Evolutionary conservation across 53 echinoderm and acorn worm species (phyloP).

Genomic region (Mesocentrotus franciscanus): DNA sequence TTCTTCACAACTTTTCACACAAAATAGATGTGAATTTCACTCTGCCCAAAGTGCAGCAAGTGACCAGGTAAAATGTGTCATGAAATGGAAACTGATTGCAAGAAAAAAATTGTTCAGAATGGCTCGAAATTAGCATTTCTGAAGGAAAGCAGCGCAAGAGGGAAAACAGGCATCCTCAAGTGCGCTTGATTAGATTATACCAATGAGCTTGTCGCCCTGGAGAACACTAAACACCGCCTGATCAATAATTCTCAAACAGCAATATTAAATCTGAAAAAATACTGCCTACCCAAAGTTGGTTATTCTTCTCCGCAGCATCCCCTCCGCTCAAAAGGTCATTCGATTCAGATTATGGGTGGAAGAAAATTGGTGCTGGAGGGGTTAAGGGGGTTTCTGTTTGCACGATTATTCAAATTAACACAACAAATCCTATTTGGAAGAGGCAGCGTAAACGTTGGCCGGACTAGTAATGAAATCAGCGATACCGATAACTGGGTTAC

Average conservation of each 20-base stretch:
- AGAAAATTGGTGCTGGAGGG: slow-evolving; percentile 60
- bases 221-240: slow-evolving; percentile 68
- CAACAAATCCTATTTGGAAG: slow-evolving; percentile 71
- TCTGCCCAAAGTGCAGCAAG: slow-evolving; percentile 22
- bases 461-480: slow-evolving; percentile 67
- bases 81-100: slow-evolving; percentile 36
- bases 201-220: slow-evolving; percentile 69
- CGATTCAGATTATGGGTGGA: slow-evolving; percentile 45
- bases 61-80: slow-evolving; percentile 29
- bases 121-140: slow-evolving; percentile 66
- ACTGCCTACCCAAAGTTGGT: slow-evolving; percentile 39
- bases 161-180: slow-evolving; percentile 27
- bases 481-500: slow-evolving; percentile 66
- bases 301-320: slow-evolving; percentile 51
- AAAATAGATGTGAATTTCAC: slow-evolving; percentile 5
- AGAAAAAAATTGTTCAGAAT: slow-evolving; percentile 58
- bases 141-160: background rate
- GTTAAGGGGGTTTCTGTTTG: slow-evolving; percentile 62
- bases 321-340: slow-evolving; percentile 63
- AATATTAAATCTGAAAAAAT: slow-evolving; percentile 72
- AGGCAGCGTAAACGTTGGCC: slow-evolving; percentile 58
- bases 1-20: background rate
- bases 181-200: slow-evolving; percentile 64
- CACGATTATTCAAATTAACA: slow-evolving; percentile 70
- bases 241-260: slow-evolving; percentile 71